Conservation (phyloP, 2,113 vertebrate genomes). For the Tapirus terrestris region DNA sequence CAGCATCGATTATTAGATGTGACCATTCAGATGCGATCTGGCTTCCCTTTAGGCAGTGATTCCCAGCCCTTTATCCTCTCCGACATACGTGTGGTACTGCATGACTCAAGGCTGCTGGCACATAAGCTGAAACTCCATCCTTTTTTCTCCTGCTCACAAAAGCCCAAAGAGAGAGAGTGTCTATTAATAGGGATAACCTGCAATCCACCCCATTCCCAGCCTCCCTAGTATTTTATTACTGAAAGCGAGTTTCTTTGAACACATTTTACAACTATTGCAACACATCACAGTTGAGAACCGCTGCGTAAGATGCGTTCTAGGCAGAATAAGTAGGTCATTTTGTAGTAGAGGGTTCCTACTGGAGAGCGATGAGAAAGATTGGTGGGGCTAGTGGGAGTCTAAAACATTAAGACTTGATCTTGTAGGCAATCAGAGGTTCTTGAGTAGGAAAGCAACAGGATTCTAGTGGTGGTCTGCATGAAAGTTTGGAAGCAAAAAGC, state of each 20-base stretch:
- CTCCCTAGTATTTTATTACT: neutral
- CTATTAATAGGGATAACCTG: neutral
- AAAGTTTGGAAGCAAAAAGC: neutral
- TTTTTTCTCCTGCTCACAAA: neutral
- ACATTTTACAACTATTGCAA: neutral
- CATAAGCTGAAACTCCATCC: neutral
- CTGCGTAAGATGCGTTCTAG: neutral
- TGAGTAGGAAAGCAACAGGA: neutral
- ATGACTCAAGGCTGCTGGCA: neutral
- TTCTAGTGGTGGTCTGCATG: neutral
- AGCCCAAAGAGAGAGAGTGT: neutral
- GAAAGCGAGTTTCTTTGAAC: neutral
- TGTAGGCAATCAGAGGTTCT: neutral
- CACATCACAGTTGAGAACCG: neutral
- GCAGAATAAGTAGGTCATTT: neutral
- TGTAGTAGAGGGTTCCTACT: neutral
- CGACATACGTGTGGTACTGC: neutral
- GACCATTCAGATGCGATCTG: neutral
- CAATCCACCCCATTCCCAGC: no score
- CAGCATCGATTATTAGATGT: neutral
- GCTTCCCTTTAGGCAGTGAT: neutral
- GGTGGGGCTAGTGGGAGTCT: neutral
- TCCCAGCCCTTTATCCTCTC: neutral
- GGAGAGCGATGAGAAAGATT: neutral
- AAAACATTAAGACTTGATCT: slow-evolving; percentile 1